Evolutionary conservation across 2,888 invertebrate genomes (phyloP).

Genomic region (Phania funesta): DNA sequence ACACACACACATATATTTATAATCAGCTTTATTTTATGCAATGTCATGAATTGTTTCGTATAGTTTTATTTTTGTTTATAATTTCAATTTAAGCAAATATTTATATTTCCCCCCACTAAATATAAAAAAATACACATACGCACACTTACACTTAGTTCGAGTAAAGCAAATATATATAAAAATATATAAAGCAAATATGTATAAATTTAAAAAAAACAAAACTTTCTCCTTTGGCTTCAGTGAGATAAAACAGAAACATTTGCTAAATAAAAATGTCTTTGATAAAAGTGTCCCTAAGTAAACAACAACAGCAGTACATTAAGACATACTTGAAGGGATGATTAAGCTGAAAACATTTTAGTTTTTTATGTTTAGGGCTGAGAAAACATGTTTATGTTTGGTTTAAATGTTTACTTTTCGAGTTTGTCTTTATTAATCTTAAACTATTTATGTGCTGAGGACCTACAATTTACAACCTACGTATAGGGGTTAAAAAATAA

Average conservation of each 20-base stretch:
- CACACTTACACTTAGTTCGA: no score
- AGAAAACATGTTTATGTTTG: no score
- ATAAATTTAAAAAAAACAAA: neutral
- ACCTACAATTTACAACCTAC: neutral
- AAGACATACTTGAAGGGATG: neutral
- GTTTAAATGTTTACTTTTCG: no score
- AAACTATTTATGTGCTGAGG: neutral
- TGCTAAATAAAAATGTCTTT: neutral
- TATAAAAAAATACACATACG: no score
- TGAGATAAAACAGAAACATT: no score
- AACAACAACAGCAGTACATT: neutral
- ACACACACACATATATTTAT: neutral
- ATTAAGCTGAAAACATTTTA: neutral
- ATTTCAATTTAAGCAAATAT: neutral
- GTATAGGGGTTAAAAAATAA: neutral
- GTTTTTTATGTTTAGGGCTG: no score
- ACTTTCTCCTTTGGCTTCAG: neutral
- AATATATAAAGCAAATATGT: no score
- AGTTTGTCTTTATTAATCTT: no score
- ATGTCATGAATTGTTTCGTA: slow-evolving; percentile 27
- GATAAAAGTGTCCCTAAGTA: slow-evolving; percentile 1
- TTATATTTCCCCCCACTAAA: no score
- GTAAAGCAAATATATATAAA: no score
- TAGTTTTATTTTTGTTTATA: slow-evolving; percentile 7
- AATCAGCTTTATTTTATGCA: slow-evolving; percentile 64